Base-by-base conservation (phyloP, 2,888 invertebrate genomes). In the Ischnus inquisitorius region DNA sequence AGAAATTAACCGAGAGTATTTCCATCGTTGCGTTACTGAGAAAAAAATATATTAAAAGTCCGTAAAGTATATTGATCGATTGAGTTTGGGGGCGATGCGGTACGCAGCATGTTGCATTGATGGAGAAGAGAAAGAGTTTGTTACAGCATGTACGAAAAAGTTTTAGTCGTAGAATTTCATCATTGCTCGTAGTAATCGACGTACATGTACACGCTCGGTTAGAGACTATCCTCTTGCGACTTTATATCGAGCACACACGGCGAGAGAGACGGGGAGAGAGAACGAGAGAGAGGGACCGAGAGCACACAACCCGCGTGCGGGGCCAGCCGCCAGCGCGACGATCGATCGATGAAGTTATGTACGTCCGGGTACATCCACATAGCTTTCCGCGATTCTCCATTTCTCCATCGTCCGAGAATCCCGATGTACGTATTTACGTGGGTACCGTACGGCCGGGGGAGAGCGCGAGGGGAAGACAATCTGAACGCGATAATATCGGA, bases 271-370 rank as follows among this genome's bases (percentile, higher is more conserved):
- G 60, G 28, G 34, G 34, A 46, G 64, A 64, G 19, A 16, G 34
- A 34, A 8, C 4, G 34, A 34, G 34, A 34, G 34, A 34, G 2
- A 34, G 34, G 0, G 34, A 34, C 1, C 12, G 25, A 74, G 60
- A 39, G 48, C 60, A 69, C 48, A 46, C 60, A n/a, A 14, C 60
- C 60, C 60, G 57, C 57, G 19, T 8, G 60, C 60, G 28, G 22
- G 54, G 71, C 48, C 34, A 41, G 77, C 77, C 83, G 74, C 80
- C 77, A 67, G 60, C 79, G 72, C 46, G 54, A 72, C 78, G 78
- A 81, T 74, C 84, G 87, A 87, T 87, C 87, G 87, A 87, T 86
- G 82, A 85, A 86, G 86, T 87, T 85, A 86, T 84, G 86, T 87
- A 86, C 85, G 86, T 87, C 86, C 86, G 86, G 87, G 85, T 86